These are phyloP conservation scores for Drosophila sulfurigaster DNA, from an alignment of 1,140 invertebrate species.

Conservation along the genomic window DNA sequence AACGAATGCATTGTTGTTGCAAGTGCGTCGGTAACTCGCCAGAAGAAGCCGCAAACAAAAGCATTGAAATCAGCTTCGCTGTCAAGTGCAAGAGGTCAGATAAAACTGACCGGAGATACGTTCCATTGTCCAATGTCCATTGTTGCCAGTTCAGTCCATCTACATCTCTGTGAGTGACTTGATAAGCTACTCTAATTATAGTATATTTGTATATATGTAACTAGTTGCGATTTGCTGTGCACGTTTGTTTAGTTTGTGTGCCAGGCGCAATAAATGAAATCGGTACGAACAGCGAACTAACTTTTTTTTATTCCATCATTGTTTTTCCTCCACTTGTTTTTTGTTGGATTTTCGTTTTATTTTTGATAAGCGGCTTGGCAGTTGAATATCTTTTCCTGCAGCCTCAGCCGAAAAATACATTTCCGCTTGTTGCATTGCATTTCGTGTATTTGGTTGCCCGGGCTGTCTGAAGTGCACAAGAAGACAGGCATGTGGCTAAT, in stretches of 20 bases:
- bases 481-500: slow-evolving; percentile 76
- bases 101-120: neutral
- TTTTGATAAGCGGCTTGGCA: slow-evolving; percentile 71
- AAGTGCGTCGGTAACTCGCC: slow-evolving; percentile 20
- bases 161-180: slow-evolving; percentile 53
- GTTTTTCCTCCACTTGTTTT: neutral
- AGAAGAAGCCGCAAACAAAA: slow-evolving; percentile 37
- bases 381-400: slow-evolving; percentile 65
- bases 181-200: slow-evolving; percentile 42
- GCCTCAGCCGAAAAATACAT: slow-evolving; percentile 55
- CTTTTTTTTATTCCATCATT: slow-evolving; percentile 13
- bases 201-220: neutral
- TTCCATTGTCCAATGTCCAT: slow-evolving; percentile 14
- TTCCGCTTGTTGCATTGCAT: slow-evolving; percentile 61
- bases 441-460: slow-evolving; percentile 26
- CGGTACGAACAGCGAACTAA: slow-evolving; percentile 44
- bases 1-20: slow-evolving; percentile 4
- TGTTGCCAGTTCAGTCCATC: slow-evolving; percentile 31
- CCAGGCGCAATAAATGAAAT: slow-evolving; percentile 51
- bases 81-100: slow-evolving; percentile 33
- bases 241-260: slow-evolving; percentile 21
- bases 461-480: slow-evolving; percentile 59
- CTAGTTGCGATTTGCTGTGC: slow-evolving; percentile 15
- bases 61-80: slow-evolving; percentile 52
- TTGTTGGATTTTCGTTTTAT: neutral